A percentile compares a stretch with the other conserved stretches of the same genome.
Conservation (phyloP, 1,140 invertebrate species). For the Musca vetustissima region DNA sequence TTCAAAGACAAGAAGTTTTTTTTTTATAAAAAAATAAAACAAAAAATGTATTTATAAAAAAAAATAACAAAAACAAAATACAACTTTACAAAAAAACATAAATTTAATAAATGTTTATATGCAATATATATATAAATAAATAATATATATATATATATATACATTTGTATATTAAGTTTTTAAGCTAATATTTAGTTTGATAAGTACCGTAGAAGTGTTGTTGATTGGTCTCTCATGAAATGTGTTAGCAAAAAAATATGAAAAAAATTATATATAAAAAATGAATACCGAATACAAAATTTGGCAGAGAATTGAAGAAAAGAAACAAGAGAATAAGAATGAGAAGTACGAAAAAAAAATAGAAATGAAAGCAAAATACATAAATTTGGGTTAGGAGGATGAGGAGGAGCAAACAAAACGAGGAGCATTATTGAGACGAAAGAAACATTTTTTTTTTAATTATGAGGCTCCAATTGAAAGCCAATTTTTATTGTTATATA, state of each 20-base stretch:
- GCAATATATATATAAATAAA: background rate
- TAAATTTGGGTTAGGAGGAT: too few species aligned
- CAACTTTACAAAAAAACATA: conserved; percentile 25
- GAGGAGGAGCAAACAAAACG: too few species aligned
- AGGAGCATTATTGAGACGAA: too few species aligned
- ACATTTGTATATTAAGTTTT: conserved; percentile 15
- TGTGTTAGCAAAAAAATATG: conserved; percentile 10
- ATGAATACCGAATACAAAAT: background rate
- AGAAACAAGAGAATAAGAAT: too few species aligned
- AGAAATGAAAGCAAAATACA: background rate
- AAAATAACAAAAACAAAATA: too few species aligned
- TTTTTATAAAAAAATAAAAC: conserved; percentile 34
- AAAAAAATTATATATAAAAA: background rate
- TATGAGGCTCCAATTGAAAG: too few species aligned
- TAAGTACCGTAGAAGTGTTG: conserved; percentile 2
- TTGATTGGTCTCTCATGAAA: conserved; percentile 9
- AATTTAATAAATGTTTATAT: conserved; percentile 33
- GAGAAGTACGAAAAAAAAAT: too few species aligned
- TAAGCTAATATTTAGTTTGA: conserved; percentile 8
- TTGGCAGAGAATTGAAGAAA: background rate
- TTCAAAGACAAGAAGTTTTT: conserved; percentile 35
- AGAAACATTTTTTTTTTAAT: too few species aligned
- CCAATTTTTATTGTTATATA: too few species aligned
- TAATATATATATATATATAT: background rate
- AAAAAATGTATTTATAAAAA: conserved; percentile 28